Base-by-base conservation (phyloP, 2,888 invertebrate species). In the Apotomis turbidana region DNA sequence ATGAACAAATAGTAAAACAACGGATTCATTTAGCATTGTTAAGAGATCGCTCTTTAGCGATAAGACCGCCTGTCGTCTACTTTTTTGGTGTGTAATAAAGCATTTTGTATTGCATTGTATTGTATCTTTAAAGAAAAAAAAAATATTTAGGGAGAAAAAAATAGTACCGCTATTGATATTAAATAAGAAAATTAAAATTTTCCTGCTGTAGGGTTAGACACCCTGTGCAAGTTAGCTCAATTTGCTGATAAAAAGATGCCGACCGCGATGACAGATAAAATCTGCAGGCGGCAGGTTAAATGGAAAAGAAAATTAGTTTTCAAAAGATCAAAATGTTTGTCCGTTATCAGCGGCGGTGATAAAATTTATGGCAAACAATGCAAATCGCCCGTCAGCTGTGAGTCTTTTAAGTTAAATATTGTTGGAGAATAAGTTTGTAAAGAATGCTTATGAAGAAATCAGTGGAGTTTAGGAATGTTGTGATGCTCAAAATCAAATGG, bases 281-380 rank as follows among this genome's bases (percentile, higher is more conserved):
- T 89, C 90, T 90, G 89, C 83, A 78, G 80, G 80, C 83, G 90
- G 90, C 90, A 89, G 88, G 85, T 86, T 83, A 85, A 88, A 87
- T 90, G 88, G 86, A 84, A 88, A 87, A 87, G 87, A 86, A 90
- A 90, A 91, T 90, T 90, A 87, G 86, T 86, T 86, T 85, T 87
- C 85, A 88, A 88, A 86, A 85, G 85, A 88, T 89, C 87, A 89
- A 87, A 87, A 83, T 83, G 83, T 82, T 83, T 81, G 81, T 79
- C 78, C 80, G 78, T 83, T 83, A 84, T 82, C 83, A 80, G 78
- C 69, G 64, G 66, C 66, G 73, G 63, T 72, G 76, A 77, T 81
- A 79, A 78, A 76, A 76, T 75, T 75, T 73, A 76, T 75, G 74
- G 75, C 76, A 79, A 71, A 62, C 55, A 62, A 51, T 71, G 51